These are phyloP conservation scores for Ceratitis capitata DNA, from an alignment of 1,140 invertebrate genomes.

Conservation along the genomic window DNA sequence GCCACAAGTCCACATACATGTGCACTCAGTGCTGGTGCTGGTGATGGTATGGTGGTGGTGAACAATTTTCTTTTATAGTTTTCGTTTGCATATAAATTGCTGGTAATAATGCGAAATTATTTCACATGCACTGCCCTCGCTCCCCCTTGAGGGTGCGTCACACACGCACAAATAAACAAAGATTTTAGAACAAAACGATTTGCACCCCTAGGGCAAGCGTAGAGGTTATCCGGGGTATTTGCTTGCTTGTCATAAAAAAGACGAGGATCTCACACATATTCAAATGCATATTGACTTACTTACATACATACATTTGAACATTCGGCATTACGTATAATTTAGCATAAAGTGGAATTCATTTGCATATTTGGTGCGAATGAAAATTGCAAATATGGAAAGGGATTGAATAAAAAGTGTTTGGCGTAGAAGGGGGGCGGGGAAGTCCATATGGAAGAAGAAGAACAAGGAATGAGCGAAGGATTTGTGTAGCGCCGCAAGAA, in stretches of 20 bases:
- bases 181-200: slow-evolving; percentile 17
- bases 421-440: background rate
- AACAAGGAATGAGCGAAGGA: background rate
- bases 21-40: too few species aligned
- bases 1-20: background rate
- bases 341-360: slow-evolving; percentile 22
- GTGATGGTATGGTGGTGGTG: background rate
- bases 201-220: background rate
- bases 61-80: slow-evolving; percentile 20
- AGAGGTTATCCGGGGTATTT: background rate
- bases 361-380: slow-evolving; percentile 9
- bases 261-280: background rate
- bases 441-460: background rate
- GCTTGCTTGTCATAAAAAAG: background rate
- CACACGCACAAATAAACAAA: background rate
- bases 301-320: background rate
- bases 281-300: background rate
- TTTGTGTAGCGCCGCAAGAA: background rate
- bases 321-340: background rate
- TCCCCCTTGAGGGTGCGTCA: background rate
- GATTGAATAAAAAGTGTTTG: background rate
- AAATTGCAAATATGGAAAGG: slow-evolving; percentile 19
- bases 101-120: slow-evolving; percentile 40
- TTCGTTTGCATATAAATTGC: slow-evolving; percentile 41
- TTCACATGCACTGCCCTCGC: background rate